Base-by-base conservation (phyloP, 2,797 vertebrate genomes). In the Fistularia commersonii region DNA sequence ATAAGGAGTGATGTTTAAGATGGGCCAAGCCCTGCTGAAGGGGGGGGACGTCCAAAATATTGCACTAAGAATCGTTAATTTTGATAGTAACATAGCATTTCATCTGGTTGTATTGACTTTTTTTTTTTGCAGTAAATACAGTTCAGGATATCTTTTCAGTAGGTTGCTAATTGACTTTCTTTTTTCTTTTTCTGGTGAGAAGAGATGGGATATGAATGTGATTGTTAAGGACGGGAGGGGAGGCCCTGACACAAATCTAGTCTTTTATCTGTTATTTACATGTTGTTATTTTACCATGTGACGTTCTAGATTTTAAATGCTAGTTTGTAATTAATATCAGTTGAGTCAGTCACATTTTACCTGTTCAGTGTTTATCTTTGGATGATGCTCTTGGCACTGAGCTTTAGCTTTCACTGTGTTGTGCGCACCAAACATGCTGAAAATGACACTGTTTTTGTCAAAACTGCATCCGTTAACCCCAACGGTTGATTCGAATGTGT, bases 391-490 rank as follows among this genome's bases (percentile, higher is more conserved):
- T 33, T 41, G 13, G 37, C 8, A 10, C 51, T 51, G 32, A 14
- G 32, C 32, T 47, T 43, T 36, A 49, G 40, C 31, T 57, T 48
- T 68, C 34, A 39, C 38, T 35, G 38, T 64, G 51, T 59, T 55
- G 11, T 31, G 45, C 51, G 34, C 53, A 40, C 13, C 36, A 32
- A 48, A 48, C 23, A 23, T 54, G 11, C 45, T 65, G 53, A 32
- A 57, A 48, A n/a, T 43, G 54, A 6, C 38, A 6, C 38, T 48
- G 36, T 60, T 45, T 59, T 59, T 45, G 10, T 58, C 66, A 35
- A 62, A 41, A 41, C 15, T 44, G 32, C 37, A 36, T 52, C n/a
- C 51, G 8, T 64, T 46, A 50, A 49, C 13, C 35, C 5, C 44
- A 9, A 48, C 12, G n/a, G 11, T 10, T 40, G 32, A 41, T 51